Base-by-base conservation (phyloP, 2,797 vertebrate species). In the Rhabdomys pumilio region DNA sequence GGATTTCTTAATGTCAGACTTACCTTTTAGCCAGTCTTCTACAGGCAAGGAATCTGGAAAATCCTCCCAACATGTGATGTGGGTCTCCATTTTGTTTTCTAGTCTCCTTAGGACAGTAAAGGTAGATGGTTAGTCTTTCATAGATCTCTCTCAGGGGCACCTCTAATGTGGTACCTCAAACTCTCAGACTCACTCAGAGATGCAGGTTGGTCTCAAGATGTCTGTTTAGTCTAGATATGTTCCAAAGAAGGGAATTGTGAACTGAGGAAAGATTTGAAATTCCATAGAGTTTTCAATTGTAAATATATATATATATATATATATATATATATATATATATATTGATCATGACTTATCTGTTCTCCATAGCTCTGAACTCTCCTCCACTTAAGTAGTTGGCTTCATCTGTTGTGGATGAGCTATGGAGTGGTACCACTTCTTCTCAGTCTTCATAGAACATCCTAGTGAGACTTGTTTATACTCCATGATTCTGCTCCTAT, bases 261-360 rank as follows among this genome's bases (percentile, higher is more conserved):
- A 77, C 55, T 88, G 10, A 93, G 95, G 59, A 22, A n/a, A 77
- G 53, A 61, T 26, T 82, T 93, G 41, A 77, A 79, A 79, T 77
- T 2, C 61, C 17, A 19, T 38, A 38, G 50, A 83, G 3, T 41
- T 88, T 90, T 91, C 15, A 17, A 19, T 7, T 81, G 20, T 47
- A 63, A 86, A 90, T 12, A 41, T 6, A 44, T 44, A 44, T 44
- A 44, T 44, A 44, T 44, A 44, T 44, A 44, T 44, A 44, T 44
- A 44, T 44, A 44, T 44, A 44, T 44, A 44, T 44, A 44, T 44
- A 44, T 44, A 44, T 24, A 31, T 8, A 26, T 38, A 15, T 38
- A 15, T 38, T 10, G 26, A 57, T 59, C 12, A 57, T 57, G 38
- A 26, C 15, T 80, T 77, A 7, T 6, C 59, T n/a, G 0, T 87